Percentiles rank a stretch among this genome's conserved stretches.
Conservation (phyloP, 2,113 vertebrate genomes). For the Ranitomeya imitator region DNA sequence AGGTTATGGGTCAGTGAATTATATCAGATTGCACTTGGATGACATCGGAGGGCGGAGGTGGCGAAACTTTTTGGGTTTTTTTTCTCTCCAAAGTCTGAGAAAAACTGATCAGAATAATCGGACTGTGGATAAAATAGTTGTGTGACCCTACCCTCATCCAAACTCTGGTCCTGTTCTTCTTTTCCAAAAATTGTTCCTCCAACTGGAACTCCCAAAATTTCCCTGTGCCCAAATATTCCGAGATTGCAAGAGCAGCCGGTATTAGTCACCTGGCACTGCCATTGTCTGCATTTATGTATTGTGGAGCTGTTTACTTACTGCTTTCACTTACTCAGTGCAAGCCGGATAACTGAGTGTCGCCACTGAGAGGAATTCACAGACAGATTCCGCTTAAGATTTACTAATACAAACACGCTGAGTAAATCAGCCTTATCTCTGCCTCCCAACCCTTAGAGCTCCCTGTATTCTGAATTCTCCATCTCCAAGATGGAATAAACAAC, state of each 20-base stretch:
- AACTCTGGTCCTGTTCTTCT: not conserved
- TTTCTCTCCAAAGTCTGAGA: too few relatives aligned
- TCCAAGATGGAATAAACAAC: conserved; percentile 49
- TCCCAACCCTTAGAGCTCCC: conserved; percentile 30
- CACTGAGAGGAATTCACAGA: conserved; percentile 50
- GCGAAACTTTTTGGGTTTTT: too few relatives aligned
- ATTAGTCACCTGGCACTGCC: conserved; percentile 71
- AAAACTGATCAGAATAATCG: too few relatives aligned
- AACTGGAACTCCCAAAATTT: conserved; percentile 9
- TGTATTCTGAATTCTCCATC: not conserved
- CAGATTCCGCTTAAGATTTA: conserved; percentile 55
- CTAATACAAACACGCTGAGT: conserved; percentile 54
- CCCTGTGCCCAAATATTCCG: not conserved
- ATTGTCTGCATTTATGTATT: conserved; percentile 60
- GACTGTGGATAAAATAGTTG: too few relatives aligned
- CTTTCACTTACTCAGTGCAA: conserved; percentile 53
- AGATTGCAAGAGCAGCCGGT: not conserved
- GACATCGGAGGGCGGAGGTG: too few relatives aligned
- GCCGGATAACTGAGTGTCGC: conserved; percentile 55
- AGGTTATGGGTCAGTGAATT: too few relatives aligned
- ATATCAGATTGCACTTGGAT: too few relatives aligned
- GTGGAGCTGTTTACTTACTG: conserved; percentile 50
- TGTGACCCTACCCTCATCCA: not conserved
- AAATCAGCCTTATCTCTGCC: conserved; percentile 55
- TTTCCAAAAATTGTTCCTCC: not conserved